Base-by-base conservation (phyloP, 2,888 invertebrate species). In the Copidosoma aretas region DNA sequence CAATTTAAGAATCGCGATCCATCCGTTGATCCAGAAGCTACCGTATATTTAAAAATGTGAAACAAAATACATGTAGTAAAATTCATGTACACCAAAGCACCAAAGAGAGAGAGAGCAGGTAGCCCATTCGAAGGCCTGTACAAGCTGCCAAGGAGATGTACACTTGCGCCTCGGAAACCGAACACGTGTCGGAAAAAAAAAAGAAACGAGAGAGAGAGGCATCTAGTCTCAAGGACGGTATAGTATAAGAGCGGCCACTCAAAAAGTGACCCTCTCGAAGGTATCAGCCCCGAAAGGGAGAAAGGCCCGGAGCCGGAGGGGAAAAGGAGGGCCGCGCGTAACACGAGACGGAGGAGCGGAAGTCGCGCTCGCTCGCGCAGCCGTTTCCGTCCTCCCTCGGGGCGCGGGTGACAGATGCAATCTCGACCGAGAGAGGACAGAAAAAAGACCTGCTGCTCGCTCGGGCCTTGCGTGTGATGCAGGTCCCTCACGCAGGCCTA, bases 331-430 rank as follows among this genome's bases (percentile, higher is more conserved):
- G 69, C 52, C 56, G 60, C 70, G 71, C 70, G 74, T 73, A 75
- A 76, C 73, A 64, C 73, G 73, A 76, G 73, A 66, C 75, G 65
- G 74, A 58, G 68, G 75, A 72, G 60, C 71, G 73, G 76, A 75
- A 74, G 75, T 75, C 73, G 74, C 77, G 75, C 75, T 75, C 73
- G 74, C 77, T 75, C 75, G 70, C 69, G 73, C n/a, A 52, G 15
- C 52, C 17, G 41, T 15, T 77, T 76, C 76, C 77, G 77, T 77
- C 80, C 82, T 82, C 82, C n/a, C n/a, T n/a, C n/a, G n/a, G n/a
- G 82, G 68, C 68, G 68, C 81, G 73, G 77, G 77, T 74, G 81
- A 81, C 82, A 82, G 82, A 82, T 83, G 82, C 78, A 76, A 78
- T 79, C 77, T 78, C 72, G 70, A 59, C 3, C 24, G 46, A 43